Percentiles rank a stretch among this genome's conserved stretches.
These are phyloP conservation scores for Aphrocallistes beatrix DNA, from an alignment of 37 sponge, comb jelly and placozoan genomes.

Conservation along the genomic window DNA sequence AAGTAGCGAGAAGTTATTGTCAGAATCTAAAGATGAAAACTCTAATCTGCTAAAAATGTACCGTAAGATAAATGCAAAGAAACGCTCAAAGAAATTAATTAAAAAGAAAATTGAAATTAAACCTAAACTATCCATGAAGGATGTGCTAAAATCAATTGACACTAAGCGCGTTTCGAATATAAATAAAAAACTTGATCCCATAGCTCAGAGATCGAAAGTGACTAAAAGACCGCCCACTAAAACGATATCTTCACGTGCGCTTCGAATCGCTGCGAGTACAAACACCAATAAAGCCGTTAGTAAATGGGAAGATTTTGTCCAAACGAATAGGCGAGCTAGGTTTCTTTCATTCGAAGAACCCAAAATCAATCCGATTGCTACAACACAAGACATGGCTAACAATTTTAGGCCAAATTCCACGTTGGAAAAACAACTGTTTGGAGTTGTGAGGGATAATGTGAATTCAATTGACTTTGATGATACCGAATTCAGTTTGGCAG, in stretches of 20 bases:
- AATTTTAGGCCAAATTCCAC: neutral
- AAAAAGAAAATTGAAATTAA: neutral
- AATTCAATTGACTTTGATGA: neutral
- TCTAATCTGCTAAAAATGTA: conserved; percentile 10
- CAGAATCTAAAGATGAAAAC: neutral
- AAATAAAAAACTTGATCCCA: neutral
- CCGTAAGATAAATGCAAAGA: neutral
- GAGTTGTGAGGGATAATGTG: neutral
- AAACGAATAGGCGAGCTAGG: neutral
- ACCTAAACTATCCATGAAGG: neutral
- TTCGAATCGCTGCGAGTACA: neutral
- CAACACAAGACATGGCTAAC: neutral
- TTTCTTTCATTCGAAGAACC: neutral
- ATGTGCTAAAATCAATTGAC: neutral
- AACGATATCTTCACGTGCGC: neutral
- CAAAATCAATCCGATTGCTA: neutral
- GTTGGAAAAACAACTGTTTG: neutral
- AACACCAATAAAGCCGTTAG: neutral
- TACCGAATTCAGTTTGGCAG: neutral
- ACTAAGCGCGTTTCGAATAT: conserved; percentile 2
- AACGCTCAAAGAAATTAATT: neutral
- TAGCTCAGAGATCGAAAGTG: neutral
- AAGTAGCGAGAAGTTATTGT: neutral
- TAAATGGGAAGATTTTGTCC: conserved; percentile 3
- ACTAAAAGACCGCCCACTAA: neutral